Evolutionary conservation across 2,888 invertebrate species (phyloP), one percentile per base, ranked within the genome.

Genomic region (Limnephilus lunatus): DNA sequence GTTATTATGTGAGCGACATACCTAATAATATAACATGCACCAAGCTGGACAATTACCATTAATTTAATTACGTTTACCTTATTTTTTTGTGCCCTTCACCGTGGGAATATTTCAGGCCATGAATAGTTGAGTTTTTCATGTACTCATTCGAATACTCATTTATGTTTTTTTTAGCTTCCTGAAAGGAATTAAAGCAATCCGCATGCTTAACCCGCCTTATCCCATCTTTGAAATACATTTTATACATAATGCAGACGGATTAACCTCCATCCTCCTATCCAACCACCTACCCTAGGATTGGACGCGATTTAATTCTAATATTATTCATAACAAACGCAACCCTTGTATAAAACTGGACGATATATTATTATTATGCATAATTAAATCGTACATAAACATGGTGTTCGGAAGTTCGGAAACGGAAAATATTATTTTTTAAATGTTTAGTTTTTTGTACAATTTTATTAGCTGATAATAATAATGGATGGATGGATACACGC

Each of bases 111-210:
- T 80, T 89, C 25, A 92, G 35, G 44, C 92, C 92, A 39, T 92
- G 92, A 15, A 92, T 82, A 19, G 91, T 68, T 2, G 90, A 81
- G 31, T 92, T 92, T 35, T 92, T 86, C 35, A 92, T 31, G 44
- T 85, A 92, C 30, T 90, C 90, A n/a, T 92, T 48, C 32, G 19
- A 92, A 90, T 90, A 83, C 31, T 83, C 32, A 12, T 89, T 83
- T 9, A 12, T 32, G 35, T 2, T 83, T 83, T 25, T 25, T n/a
- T 44, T 15, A 86, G 30, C 53, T 86, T 86, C 30, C 30, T 48
- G n/a, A 86, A 30, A n/a, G 31, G 30, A 53, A 15, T 25, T 5
- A 39, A 35, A 83, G 83, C 7, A 83, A 39, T 83, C 83, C 25
- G 83, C 19, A 32, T 83, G 11, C 25, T 83, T 83, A 7, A 83